A percentile compares a stretch with the other conserved stretches of the same genome.
Evolutionary conservation across 2,888 invertebrate species (phyloP).

Genomic region (Tetragonula carbonaria): DNA sequence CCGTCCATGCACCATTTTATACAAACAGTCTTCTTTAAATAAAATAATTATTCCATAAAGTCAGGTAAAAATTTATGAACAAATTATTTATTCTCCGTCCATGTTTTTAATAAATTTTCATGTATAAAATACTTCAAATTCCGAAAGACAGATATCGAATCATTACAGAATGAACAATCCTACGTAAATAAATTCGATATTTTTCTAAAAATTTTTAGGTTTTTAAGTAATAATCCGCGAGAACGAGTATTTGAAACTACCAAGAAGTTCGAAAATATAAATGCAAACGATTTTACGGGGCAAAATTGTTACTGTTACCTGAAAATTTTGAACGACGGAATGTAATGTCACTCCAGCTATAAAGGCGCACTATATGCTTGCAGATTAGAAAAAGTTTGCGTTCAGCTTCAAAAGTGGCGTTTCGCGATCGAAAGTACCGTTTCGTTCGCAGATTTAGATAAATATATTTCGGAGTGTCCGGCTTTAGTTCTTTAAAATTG

Average conservation of each 20-base stretch:
- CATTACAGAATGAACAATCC: neutral
- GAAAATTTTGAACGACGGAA: neutral
- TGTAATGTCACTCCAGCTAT: neutral
- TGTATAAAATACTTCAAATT: too few relatives aligned
- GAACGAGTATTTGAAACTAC: neutral
- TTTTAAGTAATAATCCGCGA: neutral
- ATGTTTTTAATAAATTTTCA: too few relatives aligned
- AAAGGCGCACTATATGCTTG: neutral
- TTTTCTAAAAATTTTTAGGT: neutral
- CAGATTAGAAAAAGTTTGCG: neutral
- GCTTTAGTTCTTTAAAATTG: slow-evolving; percentile 12
- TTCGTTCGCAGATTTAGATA: slow-evolving; percentile 7
- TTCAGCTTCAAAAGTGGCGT: neutral
- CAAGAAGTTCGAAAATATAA: too few relatives aligned
- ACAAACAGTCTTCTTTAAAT: too few relatives aligned
- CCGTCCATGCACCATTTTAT: too few relatives aligned
- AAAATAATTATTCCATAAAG: too few relatives aligned
- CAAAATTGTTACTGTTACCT: neutral
- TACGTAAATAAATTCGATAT: neutral
- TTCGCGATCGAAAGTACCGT: neutral
- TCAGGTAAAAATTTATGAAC: too few relatives aligned
- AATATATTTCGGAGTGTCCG: neutral
- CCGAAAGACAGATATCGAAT: neutral
- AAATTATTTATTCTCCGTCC: too few relatives aligned
- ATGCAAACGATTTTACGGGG: neutral